A percentile compares a stretch with the other conserved stretches of the same genome.
These are phyloP conservation scores for Heterotis niloticus DNA, from an alignment of 2,113 vertebrate genomes.

Conservation along the genomic window DNA sequence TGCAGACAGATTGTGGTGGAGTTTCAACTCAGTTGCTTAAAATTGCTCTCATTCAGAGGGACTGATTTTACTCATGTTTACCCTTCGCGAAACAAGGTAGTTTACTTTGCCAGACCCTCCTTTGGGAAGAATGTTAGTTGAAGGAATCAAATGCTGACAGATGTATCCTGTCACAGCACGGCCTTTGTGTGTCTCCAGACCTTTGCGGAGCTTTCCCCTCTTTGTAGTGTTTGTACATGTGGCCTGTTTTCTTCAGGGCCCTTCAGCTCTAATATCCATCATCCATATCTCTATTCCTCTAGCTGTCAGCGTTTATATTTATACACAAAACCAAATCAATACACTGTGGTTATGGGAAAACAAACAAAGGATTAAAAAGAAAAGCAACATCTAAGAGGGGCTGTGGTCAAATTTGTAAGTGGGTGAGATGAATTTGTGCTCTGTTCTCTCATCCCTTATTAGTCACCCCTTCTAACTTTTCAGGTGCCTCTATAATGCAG, in stretches of 20 bases:
- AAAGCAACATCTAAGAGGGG: constrained; percentile 43
- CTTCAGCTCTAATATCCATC: constrained; percentile 27
- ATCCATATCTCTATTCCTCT: constrained; percentile 55
- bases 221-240: constrained; percentile 48
- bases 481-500: too few relatives aligned
- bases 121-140: background rate
- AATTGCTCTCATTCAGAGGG: too few relatives aligned
- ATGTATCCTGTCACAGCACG: background rate
- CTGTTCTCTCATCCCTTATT: too few relatives aligned
- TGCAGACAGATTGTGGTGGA: too few relatives aligned
- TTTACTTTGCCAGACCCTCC: background rate
- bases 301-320: constrained; percentile 50
- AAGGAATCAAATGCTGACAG: background rate
- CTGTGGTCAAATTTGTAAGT: too few relatives aligned
- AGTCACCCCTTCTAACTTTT: too few relatives aligned
- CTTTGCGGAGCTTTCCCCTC: constrained; percentile 28
- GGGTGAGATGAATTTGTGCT: too few relatives aligned
- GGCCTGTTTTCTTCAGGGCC: constrained; percentile 41
- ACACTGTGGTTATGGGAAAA: constrained; percentile 51
- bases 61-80: background rate
- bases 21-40: too few relatives aligned
- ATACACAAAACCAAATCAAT: background rate
- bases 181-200: constrained; percentile 2
- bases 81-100: background rate
- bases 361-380: constrained; percentile 54